Base-by-base conservation (phyloP, 2,113 vertebrate genomes). In the Psittacula cyanocephala region DNA sequence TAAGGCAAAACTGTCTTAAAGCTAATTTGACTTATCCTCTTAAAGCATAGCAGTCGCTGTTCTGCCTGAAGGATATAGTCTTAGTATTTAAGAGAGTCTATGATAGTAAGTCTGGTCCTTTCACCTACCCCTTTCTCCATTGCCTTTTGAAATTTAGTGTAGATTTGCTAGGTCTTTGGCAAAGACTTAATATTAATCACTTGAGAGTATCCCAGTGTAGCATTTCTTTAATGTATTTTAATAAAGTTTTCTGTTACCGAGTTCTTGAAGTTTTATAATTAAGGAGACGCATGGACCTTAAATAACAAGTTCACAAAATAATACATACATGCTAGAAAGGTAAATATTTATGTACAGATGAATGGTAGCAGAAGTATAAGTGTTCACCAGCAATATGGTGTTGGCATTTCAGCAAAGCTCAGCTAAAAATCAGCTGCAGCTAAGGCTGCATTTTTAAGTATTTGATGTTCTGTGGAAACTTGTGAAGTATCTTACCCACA, bases 21-120 rank as follows among this genome's bases (percentile, higher is more conserved):
- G 63, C 91, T 95, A 18, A 89, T 93, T 91, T 93, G 63, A 47
- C 14, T 95, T 88, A 95, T 91, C 93, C 78, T 93, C 91, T 95
- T 94, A 91, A 75, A 63, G 81, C 39, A 5, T 13, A 87, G 89
- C 29, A 88, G 62, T 57, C 13, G 24, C 28, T 69, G 22, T 35
- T 81, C 49, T 77, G 17, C 70, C 59, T 80, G 84, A 64, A 89
- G 81, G 53, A 52, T 81, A 12, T 46, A 78, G 27, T 44, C 18
- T 64, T 23, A 62, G 74, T 60, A 23, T 65, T 79, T 95, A 62
- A 72, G 50, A 68, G 23, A 71, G 55, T 22, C 4, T 84, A 2
- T 67, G 41, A 44, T 13, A 75, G 23, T 33, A 47, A 53, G 4
- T 72, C 57, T 62, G 62, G 9, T 72, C 53, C 41, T 89, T 89